These are phyloP conservation scores for Eulemur macaco DNA, from an alignment of 2,113 vertebrate genomes.

Conservation along the genomic window DNA sequence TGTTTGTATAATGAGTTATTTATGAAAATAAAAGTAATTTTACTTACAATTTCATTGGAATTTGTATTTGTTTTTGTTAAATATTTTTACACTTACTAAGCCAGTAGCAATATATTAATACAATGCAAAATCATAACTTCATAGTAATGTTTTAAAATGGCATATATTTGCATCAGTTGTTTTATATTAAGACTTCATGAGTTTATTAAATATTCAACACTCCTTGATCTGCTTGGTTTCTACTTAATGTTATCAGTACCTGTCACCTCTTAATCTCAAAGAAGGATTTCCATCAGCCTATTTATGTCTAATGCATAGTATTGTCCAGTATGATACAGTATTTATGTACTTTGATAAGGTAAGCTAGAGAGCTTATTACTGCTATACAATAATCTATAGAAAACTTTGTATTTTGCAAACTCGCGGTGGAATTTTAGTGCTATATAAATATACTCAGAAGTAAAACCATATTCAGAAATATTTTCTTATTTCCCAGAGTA, in stretches of 20 bases:
- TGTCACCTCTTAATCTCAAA: not conserved
- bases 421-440: slow-evolving; percentile 11
- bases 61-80: not conserved
- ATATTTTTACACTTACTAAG: slow-evolving; percentile 25
- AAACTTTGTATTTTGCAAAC: slow-evolving; percentile 63
- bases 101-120: not conserved
- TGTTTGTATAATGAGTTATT: slow-evolving; percentile 57
- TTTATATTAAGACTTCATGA: not conserved
- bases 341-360: not conserved
- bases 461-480: not conserved
- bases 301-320: not conserved
- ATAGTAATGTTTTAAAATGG: not conserved
- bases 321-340: not conserved
- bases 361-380: not conserved
- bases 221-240: not conserved
- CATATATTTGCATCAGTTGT: not conserved
- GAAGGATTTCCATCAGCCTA: accelerated
- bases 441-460: not conserved
- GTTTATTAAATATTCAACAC: not conserved
- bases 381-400: not conserved
- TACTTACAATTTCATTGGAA: not conserved
- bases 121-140: not conserved
- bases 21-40: slow-evolving; percentile 72
- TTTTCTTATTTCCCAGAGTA: not conserved
- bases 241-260: not conserved